Base-by-base conservation (phyloP, 2,888 invertebrate genomes). In the Ophonus ardosiacus region DNA sequence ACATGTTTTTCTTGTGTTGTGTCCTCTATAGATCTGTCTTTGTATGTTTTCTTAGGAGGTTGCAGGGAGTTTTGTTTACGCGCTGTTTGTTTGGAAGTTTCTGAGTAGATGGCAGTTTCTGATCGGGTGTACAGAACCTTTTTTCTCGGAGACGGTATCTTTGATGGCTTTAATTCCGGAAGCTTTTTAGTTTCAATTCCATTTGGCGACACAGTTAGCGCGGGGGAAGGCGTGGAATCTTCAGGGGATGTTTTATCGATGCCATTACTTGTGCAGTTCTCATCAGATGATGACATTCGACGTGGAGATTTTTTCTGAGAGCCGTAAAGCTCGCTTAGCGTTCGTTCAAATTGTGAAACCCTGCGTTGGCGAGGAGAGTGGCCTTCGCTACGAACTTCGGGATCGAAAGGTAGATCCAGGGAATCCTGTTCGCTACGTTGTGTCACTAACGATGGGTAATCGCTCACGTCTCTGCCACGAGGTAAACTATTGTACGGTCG, bases 401-500 rank as follows among this genome's bases (percentile, higher is more conserved):
- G 74, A 31, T 84, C 85, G 51, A 17, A 63, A 7, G 51, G 17
- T 88, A 86, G n/a, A 88, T 88, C 8, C 88, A 88, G 5, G 88
- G 88, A 81, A 88, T 88, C 63, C 86, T 87, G 78, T 87, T 65
- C 24, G 59, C 71, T 40, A 38, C 18, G 82, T 8, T 65, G 76
- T n/a, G 89, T 85, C 68, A 88, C 88, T 79, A 91, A 87, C 8
- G 90, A 90, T n/a, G 91, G 91, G 86, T 90, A 91, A 86, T 89
- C 90, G 86, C 88, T 90, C 86, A 92, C 91, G 87, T 92, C 92
- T 87, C 92, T 93, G 40, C 92, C 92, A 78, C 93, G 91, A 17
- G 94, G 94, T 40, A 95, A 89, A 88, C 94, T 94, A 87, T 93
- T 93, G 89, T 94, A 93, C 84, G 94, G 91, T 87, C 93, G 91